phyloP scores from a whole-genome alignment of 2,797 vertebrate species.

The Anguilla obscura region DNA sequence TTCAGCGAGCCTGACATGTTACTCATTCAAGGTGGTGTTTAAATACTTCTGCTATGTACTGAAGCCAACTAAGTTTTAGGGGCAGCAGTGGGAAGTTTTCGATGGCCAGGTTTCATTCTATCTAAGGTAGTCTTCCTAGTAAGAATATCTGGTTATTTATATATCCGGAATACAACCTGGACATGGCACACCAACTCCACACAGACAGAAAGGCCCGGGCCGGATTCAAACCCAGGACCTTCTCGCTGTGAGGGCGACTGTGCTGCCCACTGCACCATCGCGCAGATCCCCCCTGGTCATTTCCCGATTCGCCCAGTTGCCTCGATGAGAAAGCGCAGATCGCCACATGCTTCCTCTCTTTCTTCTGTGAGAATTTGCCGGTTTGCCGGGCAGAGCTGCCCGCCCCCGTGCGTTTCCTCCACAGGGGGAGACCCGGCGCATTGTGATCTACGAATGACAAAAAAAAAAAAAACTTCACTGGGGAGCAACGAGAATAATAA shows the following conservation, averaged over 20 bases:
- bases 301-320: not conserved
- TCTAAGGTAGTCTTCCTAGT: not conserved
- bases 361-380: not conserved
- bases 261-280: too few relatives aligned
- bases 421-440: not conserved
- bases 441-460: constrained; percentile 2
- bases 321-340: not conserved
- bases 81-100: not conserved
- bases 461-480: not conserved
- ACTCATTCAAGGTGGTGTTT: constrained; percentile 51
- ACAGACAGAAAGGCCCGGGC: too few relatives aligned
- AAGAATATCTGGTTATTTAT: too few relatives aligned
- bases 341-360: not conserved
- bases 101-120: not conserved
- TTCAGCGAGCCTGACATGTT: constrained; percentile 44
- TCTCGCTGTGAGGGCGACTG: too few relatives aligned
- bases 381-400: not conserved
- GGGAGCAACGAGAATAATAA: not conserved
- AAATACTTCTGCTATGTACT: constrained; percentile 39
- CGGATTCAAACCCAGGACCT: too few relatives aligned
- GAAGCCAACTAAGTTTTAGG: not conserved
- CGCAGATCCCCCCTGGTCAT: constrained; percentile 30
- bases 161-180: too few relatives aligned
- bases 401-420: not conserved
- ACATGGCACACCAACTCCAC: too few relatives aligned